These are phyloP conservation scores for Larimichthys polyactis DNA, from an alignment of 2,113 vertebrate genomes.

Conservation along the genomic window DNA sequence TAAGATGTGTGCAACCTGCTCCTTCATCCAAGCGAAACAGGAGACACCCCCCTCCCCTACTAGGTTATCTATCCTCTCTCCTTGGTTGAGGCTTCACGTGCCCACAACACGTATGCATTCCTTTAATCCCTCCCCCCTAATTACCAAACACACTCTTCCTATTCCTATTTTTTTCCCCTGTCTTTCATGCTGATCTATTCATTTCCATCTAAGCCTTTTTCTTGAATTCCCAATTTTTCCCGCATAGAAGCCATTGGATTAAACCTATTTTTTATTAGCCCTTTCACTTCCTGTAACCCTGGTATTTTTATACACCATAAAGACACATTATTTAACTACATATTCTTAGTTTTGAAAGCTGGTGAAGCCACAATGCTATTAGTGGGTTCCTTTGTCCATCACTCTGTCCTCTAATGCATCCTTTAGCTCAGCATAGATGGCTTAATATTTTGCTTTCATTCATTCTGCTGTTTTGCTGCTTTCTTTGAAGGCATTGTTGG, in stretches of 20 bases:
- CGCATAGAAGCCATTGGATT: background rate
- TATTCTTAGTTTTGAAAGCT: conserved; percentile 48
- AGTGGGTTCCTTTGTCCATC: conserved; percentile 46
- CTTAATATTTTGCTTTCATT: conserved; percentile 39
- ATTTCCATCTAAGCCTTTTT: conserved; percentile 24
- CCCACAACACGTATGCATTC: background rate
- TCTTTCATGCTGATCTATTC: conserved; percentile 10
- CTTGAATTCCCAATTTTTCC: background rate
- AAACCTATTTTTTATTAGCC: conserved; percentile 24
- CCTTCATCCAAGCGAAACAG: conserved; percentile 53
- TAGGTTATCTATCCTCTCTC: conserved; percentile 36
- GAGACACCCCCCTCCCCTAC: conserved; percentile 30
- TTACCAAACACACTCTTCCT: conserved; percentile 28
- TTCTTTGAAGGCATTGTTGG: conserved; percentile 52
- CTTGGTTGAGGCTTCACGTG: background rate
- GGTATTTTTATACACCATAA: conserved; percentile 10
- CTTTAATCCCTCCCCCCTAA: conserved; percentile 54
- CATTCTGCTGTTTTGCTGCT: conserved; percentile 26
- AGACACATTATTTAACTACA: conserved; percentile 34
- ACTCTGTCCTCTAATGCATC: conserved; percentile 49
- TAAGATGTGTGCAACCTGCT: conserved; percentile 69
- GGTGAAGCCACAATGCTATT: conserved; percentile 50
- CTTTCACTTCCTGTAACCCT: conserved; percentile 14
- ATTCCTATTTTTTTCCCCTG: background rate
- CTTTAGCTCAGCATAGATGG: conserved; percentile 26